Evolutionary conservation across 2,113 vertebrate genomes (phyloP), one percentile per base, ranked within the genome.

Genomic region (Leucosticte australis): DNA sequence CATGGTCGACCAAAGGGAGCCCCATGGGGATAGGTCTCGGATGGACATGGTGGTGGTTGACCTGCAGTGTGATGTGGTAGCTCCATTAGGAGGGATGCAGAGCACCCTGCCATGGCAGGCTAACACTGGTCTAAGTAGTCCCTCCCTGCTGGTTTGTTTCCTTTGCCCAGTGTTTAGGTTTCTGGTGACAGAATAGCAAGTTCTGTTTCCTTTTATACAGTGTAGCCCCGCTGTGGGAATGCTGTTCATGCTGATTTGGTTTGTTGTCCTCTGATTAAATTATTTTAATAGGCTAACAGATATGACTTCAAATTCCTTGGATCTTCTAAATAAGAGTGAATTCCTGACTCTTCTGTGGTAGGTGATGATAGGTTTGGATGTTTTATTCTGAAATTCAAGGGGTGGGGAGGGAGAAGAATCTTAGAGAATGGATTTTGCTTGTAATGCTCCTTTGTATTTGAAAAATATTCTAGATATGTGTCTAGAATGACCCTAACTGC

Each of bases 41-140:
- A 10, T 6, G 21, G 65, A 28, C 5, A 0, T n/a, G 42, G 15
- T 1, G 0, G 20, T 22, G 26, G 5, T 9, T 49, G n/a, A 7
- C 7, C 18, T 42, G 15, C 22, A 6, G n/a, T 5, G 11, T 18
- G 63, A 4, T 44, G 0, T 0, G 4, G 22, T 31, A 9, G 47
- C 69, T 89, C 11, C 13, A 0, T 27, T 22, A 0, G 2, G 26
- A 28, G 65, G 64, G 10, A 9, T 6, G 26, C 33, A 49, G 39
- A 14, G 35, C 56, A 23, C 19, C 15, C 21, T 13, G 4, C 1
- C 1, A 1, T 35, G 27, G 30, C 24, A 31, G 20, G 27, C 53
- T 30, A 26, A 49, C 5, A 0, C 39, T 37, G 74, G 6, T 3
- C 56, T 47, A 6, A 20, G 10, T 33, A 15, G 30, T 63, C 56